Conservation (phyloP, 2,797 vertebrate genomes). For the Siniperca obscura region DNA sequence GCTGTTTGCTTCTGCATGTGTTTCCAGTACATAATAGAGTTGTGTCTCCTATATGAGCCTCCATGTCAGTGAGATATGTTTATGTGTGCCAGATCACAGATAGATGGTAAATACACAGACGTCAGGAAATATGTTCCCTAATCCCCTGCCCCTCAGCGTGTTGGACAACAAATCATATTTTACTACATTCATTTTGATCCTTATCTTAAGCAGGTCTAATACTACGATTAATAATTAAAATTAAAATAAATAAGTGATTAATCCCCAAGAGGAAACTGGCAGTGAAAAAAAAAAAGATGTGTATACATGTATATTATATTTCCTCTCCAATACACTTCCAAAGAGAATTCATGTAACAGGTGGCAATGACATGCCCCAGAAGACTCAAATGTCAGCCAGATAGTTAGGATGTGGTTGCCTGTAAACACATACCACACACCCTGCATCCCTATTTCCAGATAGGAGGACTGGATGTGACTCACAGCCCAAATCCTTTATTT, state of each 20-base stretch:
- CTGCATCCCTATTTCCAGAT: conserved; percentile 32
- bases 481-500: conserved; percentile 22
- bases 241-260: neutral
- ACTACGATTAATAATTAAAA: neutral
- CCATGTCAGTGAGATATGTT: neutral
- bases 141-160: neutral
- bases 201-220: neutral
- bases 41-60: neutral
- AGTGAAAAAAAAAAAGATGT: neutral
- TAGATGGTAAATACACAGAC: neutral
- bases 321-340: conserved; percentile 13
- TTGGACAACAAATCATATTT: neutral
- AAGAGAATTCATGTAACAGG: conserved; percentile 46
- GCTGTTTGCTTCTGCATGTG: neutral
- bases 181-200: neutral
- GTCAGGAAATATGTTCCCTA: neutral
- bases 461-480: conserved; percentile 43
- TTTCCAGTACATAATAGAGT: neutral
- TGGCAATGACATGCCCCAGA: conserved; percentile 39
- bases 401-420: conserved; percentile 3
- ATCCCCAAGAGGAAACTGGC: neutral
- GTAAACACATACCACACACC: conserved; percentile 34
- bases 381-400: conserved; percentile 48
- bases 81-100: neutral
- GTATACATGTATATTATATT: neutral